Conservation (phyloP, 2,888 invertebrate genomes). For the Drosophila ezoana region DNA sequence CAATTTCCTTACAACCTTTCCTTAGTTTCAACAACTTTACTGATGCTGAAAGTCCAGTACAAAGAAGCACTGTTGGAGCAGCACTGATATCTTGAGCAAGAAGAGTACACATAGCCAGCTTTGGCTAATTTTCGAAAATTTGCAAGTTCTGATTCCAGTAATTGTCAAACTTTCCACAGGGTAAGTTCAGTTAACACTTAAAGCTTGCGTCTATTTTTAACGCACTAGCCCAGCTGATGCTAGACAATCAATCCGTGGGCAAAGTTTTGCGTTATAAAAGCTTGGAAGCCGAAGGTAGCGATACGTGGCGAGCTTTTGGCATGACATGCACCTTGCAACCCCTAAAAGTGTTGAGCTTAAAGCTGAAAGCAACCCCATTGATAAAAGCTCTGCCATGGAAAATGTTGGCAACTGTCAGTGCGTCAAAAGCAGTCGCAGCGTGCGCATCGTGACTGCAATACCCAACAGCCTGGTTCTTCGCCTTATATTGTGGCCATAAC, state of each 20-base stretch:
- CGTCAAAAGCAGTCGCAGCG: conserved; percentile 46
- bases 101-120: too few relatives aligned
- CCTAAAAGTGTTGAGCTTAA: conserved; percentile 23
- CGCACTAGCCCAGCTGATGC: too few relatives aligned
- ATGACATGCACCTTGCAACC: conserved; percentile 15
- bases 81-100: background rate
- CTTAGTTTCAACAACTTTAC: too few relatives aligned
- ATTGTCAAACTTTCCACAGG: too few relatives aligned
- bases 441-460: conserved; percentile 37
- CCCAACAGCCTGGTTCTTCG: background rate
- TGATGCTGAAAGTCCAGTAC: too few relatives aligned
- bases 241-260: background rate
- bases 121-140: too few relatives aligned
- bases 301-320: background rate
- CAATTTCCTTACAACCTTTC: too few relatives aligned
- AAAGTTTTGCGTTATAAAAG: background rate
- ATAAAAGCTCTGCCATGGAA: conserved; percentile 14
- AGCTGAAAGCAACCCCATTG: conserved; percentile 34
- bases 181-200: background rate
- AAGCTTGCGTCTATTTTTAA: too few relatives aligned
- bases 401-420: conserved; percentile 43
- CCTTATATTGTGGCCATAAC: conserved; percentile 14
- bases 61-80: background rate
- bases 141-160: too few relatives aligned
- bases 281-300: background rate